Evolutionary conservation across 2,888 invertebrate genomes (phyloP).

Genomic region (Glomeris marginata): DNA sequence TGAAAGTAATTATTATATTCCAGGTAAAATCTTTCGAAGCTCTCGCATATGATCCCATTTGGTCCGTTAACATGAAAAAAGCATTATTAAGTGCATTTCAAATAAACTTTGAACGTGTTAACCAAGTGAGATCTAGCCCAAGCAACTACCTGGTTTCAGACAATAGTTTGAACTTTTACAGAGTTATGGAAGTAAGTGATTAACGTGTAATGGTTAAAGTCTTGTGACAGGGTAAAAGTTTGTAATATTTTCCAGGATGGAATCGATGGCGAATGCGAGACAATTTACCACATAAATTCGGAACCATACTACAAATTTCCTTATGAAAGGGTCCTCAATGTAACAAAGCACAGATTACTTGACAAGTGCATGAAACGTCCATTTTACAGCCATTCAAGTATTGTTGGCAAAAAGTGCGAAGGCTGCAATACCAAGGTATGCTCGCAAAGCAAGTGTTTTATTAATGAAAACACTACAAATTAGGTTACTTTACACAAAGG

Average conservation of each 20-base stretch:
- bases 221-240: no score
- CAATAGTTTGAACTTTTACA: constrained; percentile 5
- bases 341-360: constrained; percentile 11
- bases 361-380: constrained; percentile 11
- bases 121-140: constrained; percentile 2
- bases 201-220: no score
- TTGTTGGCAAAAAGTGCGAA: constrained; percentile 12
- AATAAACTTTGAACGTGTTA: constrained; percentile 8
- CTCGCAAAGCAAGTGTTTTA: no score
- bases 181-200: constrained; percentile 11
- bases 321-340: constrained; percentile 11
- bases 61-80: constrained; percentile 11
- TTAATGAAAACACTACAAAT: no score
- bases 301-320: constrained; percentile 5
- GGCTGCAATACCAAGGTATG: constrained; percentile 4
- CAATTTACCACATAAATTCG: constrained; percentile 9
- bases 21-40: constrained; percentile 9
- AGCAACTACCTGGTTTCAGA: constrained; percentile 4
- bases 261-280: constrained; percentile 13
- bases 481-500: background rate
- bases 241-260: constrained; percentile 7
- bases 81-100: constrained; percentile 8
- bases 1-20: no score
- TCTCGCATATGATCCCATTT: constrained; percentile 8
- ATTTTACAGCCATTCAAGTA: constrained; percentile 1